These are phyloP conservation scores for Phrynosoma platyrhinos DNA, from an alignment of 2,113 vertebrate species.

Conservation along the genomic window DNA sequence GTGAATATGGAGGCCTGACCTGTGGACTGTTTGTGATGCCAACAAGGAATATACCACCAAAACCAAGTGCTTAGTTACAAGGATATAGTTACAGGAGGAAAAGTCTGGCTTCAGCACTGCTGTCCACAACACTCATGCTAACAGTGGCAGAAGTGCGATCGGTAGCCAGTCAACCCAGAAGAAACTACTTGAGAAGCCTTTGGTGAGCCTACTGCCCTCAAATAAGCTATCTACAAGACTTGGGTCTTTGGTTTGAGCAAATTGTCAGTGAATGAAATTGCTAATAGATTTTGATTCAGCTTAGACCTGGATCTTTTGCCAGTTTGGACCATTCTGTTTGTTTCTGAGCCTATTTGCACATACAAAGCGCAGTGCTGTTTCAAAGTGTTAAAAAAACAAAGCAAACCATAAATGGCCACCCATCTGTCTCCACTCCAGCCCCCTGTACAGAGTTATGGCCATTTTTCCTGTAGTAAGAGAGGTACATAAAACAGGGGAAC, in stretches of 20 bases:
- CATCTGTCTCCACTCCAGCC: too few species aligned
- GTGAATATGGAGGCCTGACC: too few species aligned
- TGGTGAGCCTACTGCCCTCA: neutral
- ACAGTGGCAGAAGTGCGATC: neutral
- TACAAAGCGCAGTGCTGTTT: neutral
- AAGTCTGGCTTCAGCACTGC: neutral
- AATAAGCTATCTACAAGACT: neutral
- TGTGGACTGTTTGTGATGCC: too few species aligned
- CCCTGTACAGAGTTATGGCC: too few species aligned
- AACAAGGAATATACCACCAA: neutral
- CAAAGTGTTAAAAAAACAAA: too few species aligned
- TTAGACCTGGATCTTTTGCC: neutral
- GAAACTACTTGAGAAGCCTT: neutral
- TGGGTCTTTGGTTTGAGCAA: neutral
- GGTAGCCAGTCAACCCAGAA: neutral
- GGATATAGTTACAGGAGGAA: neutral
- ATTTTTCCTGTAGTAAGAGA: too few species aligned
- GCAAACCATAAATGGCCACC: too few species aligned
- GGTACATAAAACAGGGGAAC: too few species aligned
- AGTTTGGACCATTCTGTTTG: neutral
- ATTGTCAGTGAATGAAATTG: neutral
- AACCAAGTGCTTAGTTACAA: too few species aligned
- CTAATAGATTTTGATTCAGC: neutral
- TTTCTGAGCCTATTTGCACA: neutral
- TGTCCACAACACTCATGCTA: too few species aligned